These are phyloP conservation scores for Oligia fasciuncula DNA, from an alignment of 2,888 invertebrate genomes.

Conservation along the genomic window DNA sequence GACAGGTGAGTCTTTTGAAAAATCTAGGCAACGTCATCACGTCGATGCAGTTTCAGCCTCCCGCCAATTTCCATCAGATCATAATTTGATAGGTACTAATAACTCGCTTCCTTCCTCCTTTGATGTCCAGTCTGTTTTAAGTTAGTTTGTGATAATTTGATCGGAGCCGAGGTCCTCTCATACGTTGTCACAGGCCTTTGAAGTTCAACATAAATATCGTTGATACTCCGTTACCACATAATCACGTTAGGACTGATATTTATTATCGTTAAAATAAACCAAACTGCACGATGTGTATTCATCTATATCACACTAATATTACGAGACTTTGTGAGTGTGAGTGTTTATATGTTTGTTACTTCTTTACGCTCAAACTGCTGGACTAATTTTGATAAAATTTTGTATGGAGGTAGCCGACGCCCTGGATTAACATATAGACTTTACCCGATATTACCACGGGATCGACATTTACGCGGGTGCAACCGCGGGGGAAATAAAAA, in stretches of 20 bases:
- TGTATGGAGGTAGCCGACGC: too few species aligned
- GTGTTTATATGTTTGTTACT: too few species aligned
- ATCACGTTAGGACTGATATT: constrained; percentile 39
- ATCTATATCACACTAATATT: too few species aligned
- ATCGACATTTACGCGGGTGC: too few species aligned
- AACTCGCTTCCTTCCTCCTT: constrained; percentile 71
- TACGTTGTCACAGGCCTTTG: constrained; percentile 59
- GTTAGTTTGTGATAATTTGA: constrained; percentile 77
- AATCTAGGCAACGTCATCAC: constrained; percentile 4
- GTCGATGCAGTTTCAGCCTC: constrained; percentile 10
- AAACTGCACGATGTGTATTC: background rate
- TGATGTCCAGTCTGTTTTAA: constrained; percentile 74
- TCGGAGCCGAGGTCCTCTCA: constrained; percentile 60
- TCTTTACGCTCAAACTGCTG: too few species aligned
- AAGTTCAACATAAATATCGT: constrained; percentile 59
- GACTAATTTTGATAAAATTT: too few species aligned
- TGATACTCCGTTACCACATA: constrained; percentile 36
- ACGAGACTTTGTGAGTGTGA: too few species aligned
- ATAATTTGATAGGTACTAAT: constrained; percentile 71
- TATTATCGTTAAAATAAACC: constrained; percentile 31
- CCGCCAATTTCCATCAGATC: constrained; percentile 66
- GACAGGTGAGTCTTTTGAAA: constrained; percentile 26
- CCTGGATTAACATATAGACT: too few species aligned
- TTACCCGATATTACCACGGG: too few species aligned
- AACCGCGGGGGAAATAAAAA: too few species aligned